Evolutionary conservation across 2,888 invertebrate species (phyloP).

Genomic region (Cartodere bifasciata): DNA sequence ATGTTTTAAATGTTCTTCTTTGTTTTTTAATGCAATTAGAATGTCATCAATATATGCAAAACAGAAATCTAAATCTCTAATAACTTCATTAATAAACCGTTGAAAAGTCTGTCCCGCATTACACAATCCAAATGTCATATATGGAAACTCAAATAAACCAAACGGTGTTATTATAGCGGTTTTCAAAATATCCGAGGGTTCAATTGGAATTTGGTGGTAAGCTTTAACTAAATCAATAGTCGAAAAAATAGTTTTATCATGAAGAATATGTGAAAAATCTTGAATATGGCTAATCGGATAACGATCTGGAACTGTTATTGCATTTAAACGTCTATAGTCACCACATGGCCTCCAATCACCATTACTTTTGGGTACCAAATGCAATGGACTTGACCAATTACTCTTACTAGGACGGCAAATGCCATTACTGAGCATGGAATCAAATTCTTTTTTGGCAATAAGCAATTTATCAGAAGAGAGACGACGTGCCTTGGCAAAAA

Average conservation of each 20-base stretch:
- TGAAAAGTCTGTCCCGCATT: slow-evolving; percentile 13
- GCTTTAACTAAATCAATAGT: slow-evolving; percentile 25
- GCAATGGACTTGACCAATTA: slow-evolving; percentile 25
- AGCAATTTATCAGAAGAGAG: slow-evolving; percentile 21
- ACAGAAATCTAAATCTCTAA: slow-evolving; percentile 6
- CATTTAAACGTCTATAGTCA: slow-evolving; percentile 26
- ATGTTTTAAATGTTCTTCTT: slow-evolving; percentile 7
- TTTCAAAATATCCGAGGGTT: slow-evolving; percentile 20
- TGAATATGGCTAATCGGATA: slow-evolving; percentile 28
- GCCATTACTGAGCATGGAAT: slow-evolving; percentile 18
- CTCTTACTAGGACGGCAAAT: slow-evolving; percentile 16
- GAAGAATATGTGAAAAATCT: slow-evolving; percentile 21
- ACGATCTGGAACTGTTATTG: slow-evolving; percentile 35
- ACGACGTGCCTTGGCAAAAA: slow-evolving; percentile 20
- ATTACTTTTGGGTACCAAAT: slow-evolving; percentile 24
- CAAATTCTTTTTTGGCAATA: slow-evolving; percentile 21
- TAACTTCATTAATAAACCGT: slow-evolving; percentile 9
- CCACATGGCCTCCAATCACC: slow-evolving; percentile 28
- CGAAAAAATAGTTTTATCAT: slow-evolving; percentile 19
- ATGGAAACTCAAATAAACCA: slow-evolving; percentile 10
- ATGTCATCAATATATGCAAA: slow-evolving; percentile 10
- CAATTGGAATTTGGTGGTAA: slow-evolving; percentile 27
- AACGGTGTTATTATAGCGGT: slow-evolving; percentile 13
- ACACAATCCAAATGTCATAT: slow-evolving; percentile 10
- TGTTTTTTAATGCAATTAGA: slow-evolving; percentile 4